Evolutionary conservation across 2,797 vertebrate genomes (phyloP).

Genomic region (Gymnopithys bicolor): DNA sequence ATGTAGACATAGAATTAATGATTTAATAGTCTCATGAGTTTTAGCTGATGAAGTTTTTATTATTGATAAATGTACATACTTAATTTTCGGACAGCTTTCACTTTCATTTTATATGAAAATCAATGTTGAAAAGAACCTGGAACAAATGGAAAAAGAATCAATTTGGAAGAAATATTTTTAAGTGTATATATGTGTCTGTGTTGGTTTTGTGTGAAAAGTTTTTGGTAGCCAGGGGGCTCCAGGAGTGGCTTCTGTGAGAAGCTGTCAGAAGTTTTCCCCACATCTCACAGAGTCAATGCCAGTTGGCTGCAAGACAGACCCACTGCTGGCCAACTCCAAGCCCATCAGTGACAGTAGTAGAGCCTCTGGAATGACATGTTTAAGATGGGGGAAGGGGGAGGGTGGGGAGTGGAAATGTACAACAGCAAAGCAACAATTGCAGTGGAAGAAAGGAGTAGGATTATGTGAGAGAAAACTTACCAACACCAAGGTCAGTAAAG

Average conservation of each 20-base stretch:
- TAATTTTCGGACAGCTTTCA: background rate
- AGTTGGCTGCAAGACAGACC: background rate
- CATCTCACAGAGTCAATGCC: background rate
- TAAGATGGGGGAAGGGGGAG: background rate
- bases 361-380: rapidly evolving
- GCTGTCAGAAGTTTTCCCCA: background rate
- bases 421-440: background rate
- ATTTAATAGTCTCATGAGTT: background rate
- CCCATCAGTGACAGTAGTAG: background rate
- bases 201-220: background rate
- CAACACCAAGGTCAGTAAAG: background rate
- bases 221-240: background rate
- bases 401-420: background rate
- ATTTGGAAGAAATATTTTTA: background rate
- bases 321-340: rapidly evolving
- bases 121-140: background rate
- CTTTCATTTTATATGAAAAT: background rate
- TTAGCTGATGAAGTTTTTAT: background rate
- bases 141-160: background rate
- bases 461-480: background rate
- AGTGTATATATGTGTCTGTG: rapidly evolving
- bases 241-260: background rate
- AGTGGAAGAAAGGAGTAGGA: background rate
- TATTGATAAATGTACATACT: background rate
- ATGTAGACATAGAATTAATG: background rate